Conservation (phyloP, 2,113 vertebrate species). For the Mormoops blainvillei region DNA sequence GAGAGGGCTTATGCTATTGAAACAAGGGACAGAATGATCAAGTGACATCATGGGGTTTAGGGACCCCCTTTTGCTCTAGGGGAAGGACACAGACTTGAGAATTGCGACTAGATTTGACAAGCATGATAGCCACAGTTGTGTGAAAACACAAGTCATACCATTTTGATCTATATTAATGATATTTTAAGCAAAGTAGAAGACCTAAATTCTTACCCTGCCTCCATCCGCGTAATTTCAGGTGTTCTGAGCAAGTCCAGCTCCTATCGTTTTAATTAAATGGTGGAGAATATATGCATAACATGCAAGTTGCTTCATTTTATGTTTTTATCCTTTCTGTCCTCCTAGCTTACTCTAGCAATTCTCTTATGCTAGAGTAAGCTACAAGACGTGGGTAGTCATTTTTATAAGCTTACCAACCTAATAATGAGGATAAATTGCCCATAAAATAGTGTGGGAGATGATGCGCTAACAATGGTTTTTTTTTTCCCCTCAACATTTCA, state of each 20-base stretch:
- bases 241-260: background rate
- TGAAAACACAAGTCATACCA: background rate
- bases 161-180: background rate
- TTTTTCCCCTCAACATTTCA: background rate
- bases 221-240: background rate
- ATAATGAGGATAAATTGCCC: background rate
- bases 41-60: background rate
- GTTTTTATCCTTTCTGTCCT: slow-evolving; percentile 12
- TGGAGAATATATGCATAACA: background rate
- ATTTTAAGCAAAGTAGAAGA: background rate
- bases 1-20: background rate
- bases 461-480: background rate
- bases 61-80: background rate
- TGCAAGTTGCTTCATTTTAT: background rate
- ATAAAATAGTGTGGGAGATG: background rate
- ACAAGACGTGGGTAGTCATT: background rate
- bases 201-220: background rate
- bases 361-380: background rate
- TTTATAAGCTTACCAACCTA: slow-evolving; percentile 5
- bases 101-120: background rate
- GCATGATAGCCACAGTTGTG: background rate
- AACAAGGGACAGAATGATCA: background rate
- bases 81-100: background rate
- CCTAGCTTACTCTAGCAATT: too few species aligned
- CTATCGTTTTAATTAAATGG: background rate